Base-by-base conservation (phyloP, 2,888 invertebrate genomes). In the Therioaphis trifolii region DNA sequence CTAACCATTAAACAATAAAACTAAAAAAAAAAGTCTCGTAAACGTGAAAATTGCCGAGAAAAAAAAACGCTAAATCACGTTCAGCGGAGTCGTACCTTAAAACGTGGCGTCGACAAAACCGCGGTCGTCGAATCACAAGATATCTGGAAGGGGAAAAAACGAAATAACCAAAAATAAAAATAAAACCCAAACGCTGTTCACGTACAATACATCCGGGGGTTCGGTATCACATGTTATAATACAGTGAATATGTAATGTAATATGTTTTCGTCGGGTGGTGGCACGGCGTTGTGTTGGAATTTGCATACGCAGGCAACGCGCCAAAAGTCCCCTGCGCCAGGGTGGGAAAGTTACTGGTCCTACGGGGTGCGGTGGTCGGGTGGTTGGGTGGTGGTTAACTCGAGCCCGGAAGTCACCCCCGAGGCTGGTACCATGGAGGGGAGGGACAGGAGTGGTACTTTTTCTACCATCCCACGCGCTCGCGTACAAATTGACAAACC, bases 211-310 rank as follows among this genome's bases (percentile, higher is more conserved):
- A 55, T 69, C 69, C 43, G 58, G 72, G 46, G 71, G 71, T 80
- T 80, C 71, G 46, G 61, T 72, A 71, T 72, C 58, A 46, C 40
- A 69, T 52, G 18, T 61, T 15, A 21, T 71, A 82, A 74, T 74
- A 72, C 35, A 24, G 72, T 74, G 82, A 82, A 82, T 74, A 74
- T 82, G 40, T 74, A 82, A 82, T 82, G 82, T 82, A 82, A 82
- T 82, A 72, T 74, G 82, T 82, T 82, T n/a, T 29, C 35, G n/a
- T 29, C 18, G 40, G 52, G 21, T 58, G 27, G 14, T 21, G 29
- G 24, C 35, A 15, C 43, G 58, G 52, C 35, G 63, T 63, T 63
- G 49, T 52, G 49, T 52, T 72, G 61, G 71, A 82, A 82, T 82
- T 72, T 72, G 35, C 82, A 82, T 82, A 82, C 49, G 14, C 35